Conservation (phyloP, 2,797 vertebrate genomes). For the Loris lydekkerianus region DNA sequence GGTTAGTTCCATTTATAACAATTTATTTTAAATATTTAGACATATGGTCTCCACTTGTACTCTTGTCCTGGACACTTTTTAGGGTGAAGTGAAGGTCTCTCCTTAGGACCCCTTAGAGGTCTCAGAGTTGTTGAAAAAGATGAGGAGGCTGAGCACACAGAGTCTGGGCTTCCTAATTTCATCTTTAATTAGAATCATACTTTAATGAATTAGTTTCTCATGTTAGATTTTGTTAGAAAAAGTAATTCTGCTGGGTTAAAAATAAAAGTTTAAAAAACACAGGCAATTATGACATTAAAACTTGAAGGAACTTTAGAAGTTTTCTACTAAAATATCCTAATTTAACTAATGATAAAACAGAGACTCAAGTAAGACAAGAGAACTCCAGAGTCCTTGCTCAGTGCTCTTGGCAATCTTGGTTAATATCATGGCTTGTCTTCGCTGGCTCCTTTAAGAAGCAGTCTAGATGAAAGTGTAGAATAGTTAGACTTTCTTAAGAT, state of each 20-base stretch:
- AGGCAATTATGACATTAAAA: conserved; percentile 7
- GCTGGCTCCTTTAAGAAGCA: background rate
- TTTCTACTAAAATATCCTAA: background rate
- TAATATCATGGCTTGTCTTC: background rate
- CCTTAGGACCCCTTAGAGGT: background rate
- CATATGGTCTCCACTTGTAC: background rate
- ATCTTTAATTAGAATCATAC: background rate
- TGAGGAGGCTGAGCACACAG: background rate
- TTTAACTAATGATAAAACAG: background rate
- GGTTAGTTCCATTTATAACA: conserved; percentile 16
- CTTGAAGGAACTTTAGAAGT: background rate
- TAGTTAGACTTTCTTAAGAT: background rate
- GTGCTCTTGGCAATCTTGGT: background rate
- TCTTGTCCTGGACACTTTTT: background rate
- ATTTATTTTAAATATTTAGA: conserved; percentile 19
- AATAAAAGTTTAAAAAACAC: conserved; percentile 34
- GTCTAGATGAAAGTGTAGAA: background rate
- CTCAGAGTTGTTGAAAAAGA: background rate
- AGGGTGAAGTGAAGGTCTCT: background rate
- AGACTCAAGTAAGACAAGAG: background rate
- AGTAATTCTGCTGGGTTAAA: conserved; percentile 31
- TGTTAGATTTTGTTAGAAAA: background rate
- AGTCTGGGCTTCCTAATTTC: background rate
- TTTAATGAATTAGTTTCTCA: conserved; percentile 13
- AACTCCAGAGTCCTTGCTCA: background rate